Evolutionary conservation across 2,888 invertebrate genomes (phyloP), one percentile per base, ranked within the genome.

Genomic region (Gari tellinella): DNA sequence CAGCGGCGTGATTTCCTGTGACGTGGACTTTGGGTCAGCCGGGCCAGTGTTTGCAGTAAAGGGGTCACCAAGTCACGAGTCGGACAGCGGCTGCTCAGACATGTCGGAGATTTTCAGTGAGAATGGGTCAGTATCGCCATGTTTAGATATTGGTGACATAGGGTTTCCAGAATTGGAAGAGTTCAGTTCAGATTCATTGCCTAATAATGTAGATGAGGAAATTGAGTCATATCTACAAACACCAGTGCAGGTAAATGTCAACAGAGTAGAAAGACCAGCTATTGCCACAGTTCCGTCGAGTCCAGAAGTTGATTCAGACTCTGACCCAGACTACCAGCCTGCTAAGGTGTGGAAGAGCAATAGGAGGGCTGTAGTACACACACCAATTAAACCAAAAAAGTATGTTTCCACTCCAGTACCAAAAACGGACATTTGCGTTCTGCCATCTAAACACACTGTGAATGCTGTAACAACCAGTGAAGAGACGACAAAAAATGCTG

Each of bases 41-140:
- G n/a, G 52, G 14, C 14, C n/a, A 10, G 4, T 52, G 21, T 19
- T 23, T n/a, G 14, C 37, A 48, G 60, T 19, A 8, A 12, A 49
- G 7, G 2, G n/a, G n/a, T 87, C 88, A 0, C 88, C 88, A 17
- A 85, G 84, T 68, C 86, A 87, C 70, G 82, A 85, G 64, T 86
- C 87, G 7, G 88, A 88, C 75, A 88, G 87, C 61, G 87, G 87
- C 7, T 72, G 84, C 41, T 86, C 86, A 17, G 83, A 81, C 17
- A 80, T 80, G 72, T 63, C 65, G 21, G 70, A 67, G 25, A 61
- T 60, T 52, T 62, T 77, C 77, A 66, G 72, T 77, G 63, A 7
- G 31, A 10, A 31, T 31, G 10, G 31, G 31, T 31, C 31, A 31
- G 31, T 31, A 31, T 31, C 31, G 10, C 31, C 31, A 7, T 4